Base-by-base conservation (phyloP, 2,888 invertebrate species). In the Pediacus dermestoides region DNA sequence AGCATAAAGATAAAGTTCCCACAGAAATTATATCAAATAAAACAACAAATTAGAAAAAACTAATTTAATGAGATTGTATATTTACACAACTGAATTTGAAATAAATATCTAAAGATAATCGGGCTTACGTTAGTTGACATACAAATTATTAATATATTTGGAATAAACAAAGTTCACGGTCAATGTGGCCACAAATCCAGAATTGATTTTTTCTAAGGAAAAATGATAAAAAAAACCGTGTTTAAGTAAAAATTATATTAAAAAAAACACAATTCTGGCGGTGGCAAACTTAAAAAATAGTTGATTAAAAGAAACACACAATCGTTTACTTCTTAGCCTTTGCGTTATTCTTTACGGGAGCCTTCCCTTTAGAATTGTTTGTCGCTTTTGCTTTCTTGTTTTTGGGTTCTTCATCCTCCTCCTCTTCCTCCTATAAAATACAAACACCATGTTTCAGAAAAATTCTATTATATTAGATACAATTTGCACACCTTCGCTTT, bases 351-450 rank as follows among this genome's bases (percentile, higher is more conserved):
- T 69, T 74, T 54, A 80, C 77, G 39, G 79, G 73, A 41, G 77
- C 73, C 72, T 83, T 83, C 63, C 80, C 80, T 70, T 80, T 80
- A 60, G 80, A 81, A 70, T 80, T 81, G 58, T 80, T 78, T 68
- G 83, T 71, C 73, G 85, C 85, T 69, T 81, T 78, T 63, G 84
- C 82, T 71, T 87, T 87, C 70, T 81, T 82, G 46, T 57, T 57
- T 71, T 87, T 86, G 57, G 85, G 83, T 68, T 83, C 82, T 23
- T 82, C 84, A 12, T 86, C 86, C 46, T 86, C 85, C 12, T 83
- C 82, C 37, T 82, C 82, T 42, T 76, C 74, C 57, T 76, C 76
- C 76, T 76, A 64, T 38, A 67, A 70, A 14, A 44, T 34, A 12
- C 32, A 28, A 34, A 23, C 13, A 23, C 10, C 9, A 25, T 25